A percentile compares a stretch with the other conserved stretches of the same genome.
These are phyloP conservation scores for Aleiodes testaceus DNA, from an alignment of 2,888 invertebrate genomes.

Conservation along the genomic window DNA sequence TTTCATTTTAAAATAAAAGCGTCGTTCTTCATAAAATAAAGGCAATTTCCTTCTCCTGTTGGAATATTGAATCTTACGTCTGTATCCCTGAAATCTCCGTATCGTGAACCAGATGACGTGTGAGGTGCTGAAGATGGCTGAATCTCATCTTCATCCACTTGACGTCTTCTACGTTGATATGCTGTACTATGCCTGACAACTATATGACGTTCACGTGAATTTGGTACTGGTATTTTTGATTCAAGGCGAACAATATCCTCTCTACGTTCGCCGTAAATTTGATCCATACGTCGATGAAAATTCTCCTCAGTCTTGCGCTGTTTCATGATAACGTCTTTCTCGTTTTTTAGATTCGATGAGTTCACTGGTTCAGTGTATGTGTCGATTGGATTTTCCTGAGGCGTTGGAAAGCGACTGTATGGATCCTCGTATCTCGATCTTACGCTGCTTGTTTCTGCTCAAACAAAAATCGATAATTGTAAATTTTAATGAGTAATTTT, in stretches of 20 bases:
- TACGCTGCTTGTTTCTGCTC: constrained; percentile 27
- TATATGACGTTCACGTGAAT: constrained; percentile 50
- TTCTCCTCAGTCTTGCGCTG: constrained; percentile 54
- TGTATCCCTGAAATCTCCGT: background rate
- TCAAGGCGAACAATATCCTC: constrained; percentile 50
- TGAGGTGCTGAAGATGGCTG: constrained; percentile 41
- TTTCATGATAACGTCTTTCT: constrained; percentile 53
- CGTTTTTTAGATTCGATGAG: constrained; percentile 47
- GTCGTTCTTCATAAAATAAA: background rate
- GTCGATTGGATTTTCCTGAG: constrained; percentile 46
- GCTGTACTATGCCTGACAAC: constrained; percentile 44
- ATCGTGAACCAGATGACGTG: constrained; percentile 27
- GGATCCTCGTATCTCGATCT: constrained; percentile 46
- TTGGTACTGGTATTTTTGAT: constrained; percentile 54
- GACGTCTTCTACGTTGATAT: constrained; percentile 39
- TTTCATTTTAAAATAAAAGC: background rate
- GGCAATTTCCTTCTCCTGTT: background rate
- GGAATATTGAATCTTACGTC: constrained; percentile 11
- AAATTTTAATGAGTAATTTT: no score
- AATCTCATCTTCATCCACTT: constrained; percentile 26
- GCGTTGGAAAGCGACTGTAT: constrained; percentile 47
- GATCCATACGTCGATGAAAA: constrained; percentile 53
- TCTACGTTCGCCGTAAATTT: constrained; percentile 51
- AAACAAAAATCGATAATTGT: background rate
- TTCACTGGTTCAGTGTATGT: constrained; percentile 40